Percentiles rank a stretch among this genome's conserved stretches.
Conservation (phyloP, 2,113 vertebrate genomes). For the Vidua macroura region DNA sequence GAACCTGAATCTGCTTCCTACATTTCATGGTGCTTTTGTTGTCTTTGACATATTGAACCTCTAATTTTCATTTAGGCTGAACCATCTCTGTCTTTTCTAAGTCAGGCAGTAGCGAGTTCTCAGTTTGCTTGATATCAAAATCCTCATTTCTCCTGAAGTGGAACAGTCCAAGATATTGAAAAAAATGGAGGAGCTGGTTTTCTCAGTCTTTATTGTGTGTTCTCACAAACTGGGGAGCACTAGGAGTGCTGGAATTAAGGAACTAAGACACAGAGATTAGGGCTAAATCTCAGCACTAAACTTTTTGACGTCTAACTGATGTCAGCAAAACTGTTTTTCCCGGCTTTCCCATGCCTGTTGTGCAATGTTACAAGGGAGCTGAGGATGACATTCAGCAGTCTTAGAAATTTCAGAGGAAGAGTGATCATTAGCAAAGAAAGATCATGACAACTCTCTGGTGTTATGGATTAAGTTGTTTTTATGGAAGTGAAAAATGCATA, state of each 20-base stretch:
- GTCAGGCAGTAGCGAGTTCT: neutral
- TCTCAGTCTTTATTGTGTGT: neutral
- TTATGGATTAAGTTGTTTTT: neutral
- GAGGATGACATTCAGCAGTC: neutral
- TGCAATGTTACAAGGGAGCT: neutral
- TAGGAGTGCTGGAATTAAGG: neutral
- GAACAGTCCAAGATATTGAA: rapidly evolving
- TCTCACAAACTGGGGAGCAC: neutral
- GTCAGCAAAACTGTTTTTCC: neutral
- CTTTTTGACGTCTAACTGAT: neutral
- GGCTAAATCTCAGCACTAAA: neutral
- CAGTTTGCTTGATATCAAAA: neutral
- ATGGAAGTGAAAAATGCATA: neutral
- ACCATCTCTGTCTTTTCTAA: neutral
- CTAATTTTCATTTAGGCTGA: neutral
- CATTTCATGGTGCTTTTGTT: neutral
- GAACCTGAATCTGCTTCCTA: neutral
- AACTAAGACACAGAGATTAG: neutral
- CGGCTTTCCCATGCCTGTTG: neutral
- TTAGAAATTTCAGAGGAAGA: neutral
- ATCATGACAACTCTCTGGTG: neutral
- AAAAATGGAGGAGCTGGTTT: neutral
- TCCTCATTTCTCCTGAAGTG: neutral
- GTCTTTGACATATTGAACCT: neutral
- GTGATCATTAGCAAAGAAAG: neutral